These are phyloP conservation scores for Borostomias antarcticus DNA, from an alignment of 2,797 vertebrate genomes.

Conservation along the genomic window DNA sequence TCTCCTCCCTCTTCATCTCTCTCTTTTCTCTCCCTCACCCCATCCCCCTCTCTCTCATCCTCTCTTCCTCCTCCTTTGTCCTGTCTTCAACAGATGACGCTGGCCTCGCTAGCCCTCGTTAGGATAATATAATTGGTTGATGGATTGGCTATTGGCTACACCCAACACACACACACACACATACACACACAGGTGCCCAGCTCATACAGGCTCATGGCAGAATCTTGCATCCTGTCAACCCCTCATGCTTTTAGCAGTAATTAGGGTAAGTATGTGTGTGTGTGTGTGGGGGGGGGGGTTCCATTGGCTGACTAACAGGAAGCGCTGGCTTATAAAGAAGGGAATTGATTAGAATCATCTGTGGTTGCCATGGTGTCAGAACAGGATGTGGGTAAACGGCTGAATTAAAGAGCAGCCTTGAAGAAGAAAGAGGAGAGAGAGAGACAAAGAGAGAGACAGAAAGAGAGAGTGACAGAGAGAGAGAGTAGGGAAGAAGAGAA, in stretches of 20 bases:
- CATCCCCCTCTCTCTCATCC: not conserved
- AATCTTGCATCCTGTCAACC: not conserved
- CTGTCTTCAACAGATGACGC: not conserved
- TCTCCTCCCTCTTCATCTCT: slow-evolving; percentile 9
- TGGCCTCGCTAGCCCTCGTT: not conserved
- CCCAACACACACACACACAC: too few species aligned
- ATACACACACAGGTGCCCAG: not conserved
- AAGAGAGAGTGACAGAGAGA: slow-evolving; percentile 3
- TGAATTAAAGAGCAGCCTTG: not conserved
- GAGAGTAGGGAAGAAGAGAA: not conserved
- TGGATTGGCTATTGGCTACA: too few species aligned
- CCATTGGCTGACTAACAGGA: slow-evolving; percentile 40
- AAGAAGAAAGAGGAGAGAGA: not conserved
- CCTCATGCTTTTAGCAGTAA: not conserved
- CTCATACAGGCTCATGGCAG: not conserved
- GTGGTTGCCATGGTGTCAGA: slow-evolving; percentile 26
- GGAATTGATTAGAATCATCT: slow-evolving; percentile 22
- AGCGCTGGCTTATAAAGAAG: slow-evolving; percentile 32
- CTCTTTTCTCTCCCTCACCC: not conserved
- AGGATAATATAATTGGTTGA: not conserved
- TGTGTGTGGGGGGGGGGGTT: slow-evolving; percentile 12
- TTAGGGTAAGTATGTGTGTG: slow-evolving; percentile 13
- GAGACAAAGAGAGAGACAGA: not conserved
- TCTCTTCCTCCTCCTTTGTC: not conserved
- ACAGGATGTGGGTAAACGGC: not conserved